phyloP scores from a whole-genome alignment of 2,888 invertebrate genomes.

The Cybosia mesomella region DNA sequence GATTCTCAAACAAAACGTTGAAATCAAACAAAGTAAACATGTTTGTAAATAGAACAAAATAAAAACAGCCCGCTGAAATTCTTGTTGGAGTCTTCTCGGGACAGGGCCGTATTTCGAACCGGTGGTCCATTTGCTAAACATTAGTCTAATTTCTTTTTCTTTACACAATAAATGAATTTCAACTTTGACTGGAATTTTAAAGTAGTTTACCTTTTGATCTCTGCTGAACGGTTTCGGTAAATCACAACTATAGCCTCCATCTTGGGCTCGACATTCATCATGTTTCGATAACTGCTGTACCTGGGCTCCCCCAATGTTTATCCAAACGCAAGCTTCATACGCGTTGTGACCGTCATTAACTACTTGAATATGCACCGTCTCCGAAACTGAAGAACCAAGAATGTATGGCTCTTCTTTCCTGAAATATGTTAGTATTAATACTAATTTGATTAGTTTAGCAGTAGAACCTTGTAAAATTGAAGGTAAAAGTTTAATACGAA shows the following conservation, averaged over 20 bases:
- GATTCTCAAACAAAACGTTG: too few relatives aligned
- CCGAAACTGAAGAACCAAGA: constrained; percentile 54
- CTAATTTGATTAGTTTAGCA: background rate
- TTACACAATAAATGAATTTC: too few relatives aligned
- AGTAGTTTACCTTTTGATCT: constrained; percentile 51
- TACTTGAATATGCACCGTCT: constrained; percentile 53
- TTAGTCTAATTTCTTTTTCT: too few relatives aligned
- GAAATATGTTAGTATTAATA: background rate
- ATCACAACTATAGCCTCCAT: constrained; percentile 51
- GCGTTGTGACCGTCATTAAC: constrained; percentile 60
- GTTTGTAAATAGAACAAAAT: too few relatives aligned
- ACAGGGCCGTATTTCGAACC: too few relatives aligned
- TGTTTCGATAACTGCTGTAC: constrained; percentile 23
- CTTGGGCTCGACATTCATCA: constrained; percentile 12
- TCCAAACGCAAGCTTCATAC: constrained; percentile 55
- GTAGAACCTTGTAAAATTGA: background rate
- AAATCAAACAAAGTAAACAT: too few relatives aligned
- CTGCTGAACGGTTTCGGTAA: constrained; percentile 53
- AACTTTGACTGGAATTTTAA: too few relatives aligned
- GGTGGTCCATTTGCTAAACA: too few relatives aligned
- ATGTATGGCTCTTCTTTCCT: constrained; percentile 38
- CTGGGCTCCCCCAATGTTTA: constrained; percentile 56
- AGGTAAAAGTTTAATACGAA: background rate
- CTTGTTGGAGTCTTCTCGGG: too few relatives aligned
- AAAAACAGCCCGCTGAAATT: too few relatives aligned